Percentiles rank a stretch among this genome's conserved stretches.
Conservation (phyloP, 2,113 vertebrate species). For the Dolichallabes microphthalmus region DNA sequence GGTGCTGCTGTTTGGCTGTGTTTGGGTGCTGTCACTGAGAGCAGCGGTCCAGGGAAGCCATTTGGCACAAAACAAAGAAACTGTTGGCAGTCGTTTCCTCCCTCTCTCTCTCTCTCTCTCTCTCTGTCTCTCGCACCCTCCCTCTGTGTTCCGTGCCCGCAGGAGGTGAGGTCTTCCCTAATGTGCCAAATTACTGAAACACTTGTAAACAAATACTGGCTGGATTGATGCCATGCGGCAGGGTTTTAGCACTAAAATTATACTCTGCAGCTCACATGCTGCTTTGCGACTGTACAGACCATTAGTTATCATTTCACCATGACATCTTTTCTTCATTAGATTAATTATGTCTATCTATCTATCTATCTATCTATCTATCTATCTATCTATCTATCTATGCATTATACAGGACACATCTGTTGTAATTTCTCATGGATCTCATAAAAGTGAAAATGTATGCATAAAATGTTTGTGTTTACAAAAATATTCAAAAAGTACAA, state of each 20-base stretch:
- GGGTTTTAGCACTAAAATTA: conserved; percentile 36
- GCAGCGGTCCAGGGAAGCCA: conserved; percentile 64
- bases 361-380: background rate
- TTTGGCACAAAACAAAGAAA: conserved; percentile 67
- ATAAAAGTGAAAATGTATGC: no score
- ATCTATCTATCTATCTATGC: background rate
- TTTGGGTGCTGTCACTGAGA: conserved; percentile 52
- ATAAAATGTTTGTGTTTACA: no score
- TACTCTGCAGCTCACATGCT: conserved; percentile 30
- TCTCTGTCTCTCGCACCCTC: conserved; percentile 1
- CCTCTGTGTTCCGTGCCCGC: conserved; percentile 34
- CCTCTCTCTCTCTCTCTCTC: conserved; percentile 44
- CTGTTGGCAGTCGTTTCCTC: conserved; percentile 52
- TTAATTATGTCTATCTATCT: conserved; percentile 13
- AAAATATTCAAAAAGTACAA: no score
- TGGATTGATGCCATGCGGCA: conserved; percentile 49
- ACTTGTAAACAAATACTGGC: conserved; percentile 78
- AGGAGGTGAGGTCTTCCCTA: conserved; percentile 62
- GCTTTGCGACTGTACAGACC: conserved; percentile 12
- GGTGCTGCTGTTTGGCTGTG: conserved; percentile 14
- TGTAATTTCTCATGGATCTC: no score
- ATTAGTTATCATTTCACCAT: conserved; percentile 30
- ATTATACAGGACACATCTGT: no score
- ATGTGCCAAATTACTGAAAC: conserved; percentile 75
- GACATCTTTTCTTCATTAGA: conserved; percentile 12